Evolutionary conservation across 1,140 invertebrate species (phyloP).

Genomic region (Drosophila sucinea): DNA sequence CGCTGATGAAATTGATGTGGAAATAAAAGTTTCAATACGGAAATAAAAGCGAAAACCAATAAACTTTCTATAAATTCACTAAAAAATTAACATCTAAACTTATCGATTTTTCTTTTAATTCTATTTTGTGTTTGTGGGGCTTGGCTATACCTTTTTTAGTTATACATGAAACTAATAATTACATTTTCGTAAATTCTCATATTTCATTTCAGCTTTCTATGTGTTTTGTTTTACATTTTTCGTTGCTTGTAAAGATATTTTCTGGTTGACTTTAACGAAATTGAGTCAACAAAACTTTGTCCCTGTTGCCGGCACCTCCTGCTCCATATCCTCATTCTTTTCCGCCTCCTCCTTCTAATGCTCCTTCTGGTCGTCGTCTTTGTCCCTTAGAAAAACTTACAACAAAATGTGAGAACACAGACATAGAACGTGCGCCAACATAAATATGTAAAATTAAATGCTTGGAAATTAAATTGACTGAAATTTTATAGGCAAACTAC

Average conservation of each 20-base stretch:
- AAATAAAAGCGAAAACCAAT: too few species aligned
- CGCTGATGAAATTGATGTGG: too few species aligned
- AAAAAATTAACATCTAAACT: too few species aligned
- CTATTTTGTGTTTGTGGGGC: background rate
- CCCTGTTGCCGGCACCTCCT: background rate
- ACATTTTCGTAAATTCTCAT: background rate
- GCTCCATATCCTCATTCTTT: background rate
- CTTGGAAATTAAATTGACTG: constrained; percentile 29
- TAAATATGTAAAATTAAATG: constrained; percentile 36
- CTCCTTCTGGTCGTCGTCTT: background rate
- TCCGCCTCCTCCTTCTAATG: background rate
- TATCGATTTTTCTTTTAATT: background rate
- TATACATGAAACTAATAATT: background rate
- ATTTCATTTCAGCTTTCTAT: background rate
- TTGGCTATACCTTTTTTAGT: background rate
- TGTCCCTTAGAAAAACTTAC: constrained; percentile 14
- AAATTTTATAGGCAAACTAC: constrained; percentile 32
- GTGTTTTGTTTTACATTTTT: background rate
- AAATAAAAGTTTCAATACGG: too few species aligned
- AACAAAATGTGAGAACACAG: constrained; percentile 13
- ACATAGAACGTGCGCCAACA: constrained; percentile 14
- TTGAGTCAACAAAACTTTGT: constrained; percentile 1
- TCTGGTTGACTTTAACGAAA: constrained; percentile 5
- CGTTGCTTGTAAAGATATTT: background rate
- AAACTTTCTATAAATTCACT: too few species aligned